phyloP scores from a whole-genome alignment of 2,113 vertebrate species.

The Oryzias celebensis region DNA sequence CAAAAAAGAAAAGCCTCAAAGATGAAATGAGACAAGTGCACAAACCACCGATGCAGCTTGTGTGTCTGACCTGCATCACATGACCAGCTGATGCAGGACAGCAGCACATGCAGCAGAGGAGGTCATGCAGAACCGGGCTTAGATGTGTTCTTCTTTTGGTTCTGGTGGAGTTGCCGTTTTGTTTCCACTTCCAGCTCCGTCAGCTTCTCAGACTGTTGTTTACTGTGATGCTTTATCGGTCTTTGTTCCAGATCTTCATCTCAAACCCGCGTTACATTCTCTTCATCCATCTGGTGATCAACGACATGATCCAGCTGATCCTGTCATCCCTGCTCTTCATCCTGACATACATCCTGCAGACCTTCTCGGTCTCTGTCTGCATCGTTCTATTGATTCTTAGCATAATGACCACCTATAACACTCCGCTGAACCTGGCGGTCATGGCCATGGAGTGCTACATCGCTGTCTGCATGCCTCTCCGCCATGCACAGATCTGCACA shows the following conservation, averaged over 20 bases:
- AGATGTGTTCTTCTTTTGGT: too few relatives aligned
- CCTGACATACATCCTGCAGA: background rate
- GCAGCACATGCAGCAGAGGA: too few relatives aligned
- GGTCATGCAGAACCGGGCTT: too few relatives aligned
- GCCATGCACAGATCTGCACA: conserved; percentile 52
- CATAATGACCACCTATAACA: conserved; percentile 54
- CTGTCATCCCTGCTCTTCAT: conserved; percentile 32
- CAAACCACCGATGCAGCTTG: too few relatives aligned
- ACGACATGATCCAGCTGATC: conserved; percentile 53
- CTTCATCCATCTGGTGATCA: conserved; percentile 57
- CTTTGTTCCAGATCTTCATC: conserved; percentile 23
- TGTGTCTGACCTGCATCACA: too few relatives aligned
- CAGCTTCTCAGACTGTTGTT: too few relatives aligned
- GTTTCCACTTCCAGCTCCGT: too few relatives aligned
- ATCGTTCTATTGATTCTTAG: conserved; percentile 41
- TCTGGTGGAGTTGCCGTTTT: too few relatives aligned
- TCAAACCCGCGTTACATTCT: conserved; percentile 54
- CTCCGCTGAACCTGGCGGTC: conserved; percentile 53
- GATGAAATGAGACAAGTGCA: too few relatives aligned
- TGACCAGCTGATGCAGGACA: too few relatives aligned
- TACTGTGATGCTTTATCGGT: too few relatives aligned
- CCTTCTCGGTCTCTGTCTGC: conserved; percentile 47
- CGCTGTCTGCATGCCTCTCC: conserved; percentile 59
- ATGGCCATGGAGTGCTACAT: conserved; percentile 67
- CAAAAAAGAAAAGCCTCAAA: too few relatives aligned